Conservation (phyloP, 1,140 invertebrate species). For the Drosophila nikananu region DNA sequence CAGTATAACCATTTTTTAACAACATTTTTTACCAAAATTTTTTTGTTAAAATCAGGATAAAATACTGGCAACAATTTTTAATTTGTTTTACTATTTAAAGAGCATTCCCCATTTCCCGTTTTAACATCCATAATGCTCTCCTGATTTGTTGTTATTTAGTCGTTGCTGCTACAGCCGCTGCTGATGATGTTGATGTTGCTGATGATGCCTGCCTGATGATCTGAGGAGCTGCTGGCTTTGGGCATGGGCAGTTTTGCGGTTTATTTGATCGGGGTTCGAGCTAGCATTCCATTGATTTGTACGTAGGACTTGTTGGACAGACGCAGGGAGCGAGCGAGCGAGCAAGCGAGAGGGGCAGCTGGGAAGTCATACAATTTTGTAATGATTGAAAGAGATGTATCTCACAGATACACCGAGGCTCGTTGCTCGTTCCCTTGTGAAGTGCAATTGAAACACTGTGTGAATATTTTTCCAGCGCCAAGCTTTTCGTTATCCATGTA, state of each 20-base stretch:
- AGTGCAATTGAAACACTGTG: conserved; percentile 64
- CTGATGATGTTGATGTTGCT: conserved; percentile 27
- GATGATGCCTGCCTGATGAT: conserved; percentile 37
- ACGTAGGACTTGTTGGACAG: conserved; percentile 58
- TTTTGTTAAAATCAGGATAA: neutral
- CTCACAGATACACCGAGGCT: conserved; percentile 28
- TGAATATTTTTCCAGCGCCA: conserved; percentile 36
- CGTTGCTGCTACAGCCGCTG: conserved; percentile 1
- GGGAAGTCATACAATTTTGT: conserved; percentile 67
- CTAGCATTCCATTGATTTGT: conserved; percentile 72
- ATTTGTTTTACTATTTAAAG: neutral
- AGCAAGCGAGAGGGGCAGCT: neutral
- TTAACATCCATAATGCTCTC: neutral
- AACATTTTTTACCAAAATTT: neutral
- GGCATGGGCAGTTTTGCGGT: conserved; percentile 66
- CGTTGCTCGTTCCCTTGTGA: conserved; percentile 55
- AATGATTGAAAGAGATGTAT: conserved; percentile 39
- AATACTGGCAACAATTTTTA: neutral
- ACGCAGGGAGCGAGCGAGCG: too few relatives aligned
- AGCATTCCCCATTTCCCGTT: neutral
- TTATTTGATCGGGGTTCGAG: conserved; percentile 72
- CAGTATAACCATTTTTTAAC: neutral
- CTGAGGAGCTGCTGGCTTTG: conserved; percentile 36
- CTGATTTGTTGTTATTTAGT: conserved; percentile 13
- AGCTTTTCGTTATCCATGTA: conserved; percentile 20